phyloP scores from a whole-genome alignment of 1,140 invertebrate species.

The Laupala kohalensis region DNA sequence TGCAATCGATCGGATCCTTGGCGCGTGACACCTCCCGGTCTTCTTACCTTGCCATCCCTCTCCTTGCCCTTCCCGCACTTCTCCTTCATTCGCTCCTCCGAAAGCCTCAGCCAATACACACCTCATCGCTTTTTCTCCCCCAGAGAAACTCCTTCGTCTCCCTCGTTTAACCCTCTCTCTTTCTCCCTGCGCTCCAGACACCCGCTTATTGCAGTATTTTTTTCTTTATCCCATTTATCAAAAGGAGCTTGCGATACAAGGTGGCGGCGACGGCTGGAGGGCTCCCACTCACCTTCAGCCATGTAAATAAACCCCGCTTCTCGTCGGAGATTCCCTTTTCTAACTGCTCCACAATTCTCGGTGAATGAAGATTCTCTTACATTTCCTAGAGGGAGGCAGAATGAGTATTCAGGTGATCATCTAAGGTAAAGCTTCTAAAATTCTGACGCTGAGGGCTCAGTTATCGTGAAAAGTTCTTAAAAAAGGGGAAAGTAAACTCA shows the following conservation, averaged over 20 bases:
- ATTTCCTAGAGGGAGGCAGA: not conserved
- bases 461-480: too few relatives aligned
- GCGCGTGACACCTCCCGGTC: constrained; percentile 10
- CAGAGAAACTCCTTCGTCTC: not conserved
- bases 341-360: not conserved
- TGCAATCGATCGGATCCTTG: constrained; percentile 11
- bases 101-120: constrained; percentile 4
- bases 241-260: not conserved
- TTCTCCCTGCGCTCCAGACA: not conserved
- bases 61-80: not conserved
- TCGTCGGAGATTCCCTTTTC: not conserved
- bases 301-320: not conserved
- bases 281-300: not conserved
- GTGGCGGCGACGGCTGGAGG: not conserved
- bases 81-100: not conserved
- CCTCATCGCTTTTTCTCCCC: constrained; percentile 1
- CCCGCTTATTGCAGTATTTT: not conserved
- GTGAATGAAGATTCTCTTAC: not conserved
- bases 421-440: not conserved
- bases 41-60: constrained; percentile 8
- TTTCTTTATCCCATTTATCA: not conserved
- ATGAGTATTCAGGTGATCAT: not conserved
- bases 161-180: not conserved
- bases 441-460: not conserved
- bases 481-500: too few relatives aligned